Base-by-base conservation (phyloP, 2,113 vertebrate genomes). In the Dolichotis patagonum region DNA sequence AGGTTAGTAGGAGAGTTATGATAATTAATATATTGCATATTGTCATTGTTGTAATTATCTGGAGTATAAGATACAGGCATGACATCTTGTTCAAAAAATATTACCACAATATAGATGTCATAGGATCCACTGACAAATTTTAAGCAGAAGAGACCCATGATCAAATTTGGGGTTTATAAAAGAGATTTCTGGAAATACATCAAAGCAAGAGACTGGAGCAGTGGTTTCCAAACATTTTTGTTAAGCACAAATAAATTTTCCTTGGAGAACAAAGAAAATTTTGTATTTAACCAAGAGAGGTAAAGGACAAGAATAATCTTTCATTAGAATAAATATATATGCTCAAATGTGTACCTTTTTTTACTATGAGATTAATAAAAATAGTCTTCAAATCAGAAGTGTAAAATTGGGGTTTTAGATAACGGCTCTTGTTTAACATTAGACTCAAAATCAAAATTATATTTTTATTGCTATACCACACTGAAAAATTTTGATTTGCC, bases 281-380 rank as follows among this genome's bases (percentile, higher is more conserved):
- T 81, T 63, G 58, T 0, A 22, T 88, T 71, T 87, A 95, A 89
- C 30, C 13, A 20, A 62, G 38, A 49, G 28, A 88, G 54, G 49
- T 43, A 84, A 90, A 94, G 69, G 62, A 52, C 32, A 85, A 85
- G 71, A 75, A 32, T 69, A 41, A 67, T 26, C 54, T 75, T 96
- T 92, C 85, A n/a, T 94, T 95, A 69, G 69, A 84, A 91, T 88
- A 82, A 92, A 95, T 94, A 14, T 87, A 60, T 92, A 20, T 89
- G 19, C 80, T 94, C 56, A 96, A 89, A 20, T 56, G 14, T 62
- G 77, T 49, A 90, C 38, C 67, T 83, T 62, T 92, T 54, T 83
- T 83, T 96, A 89, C 13, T 88, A 20, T 88, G 43, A 83, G 17
- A 60, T 75, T 49, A 95, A 22, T 75, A 41, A 92, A 92, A 90